These are phyloP conservation scores for Drosophila pseudotalamancana DNA, from an alignment of 2,888 invertebrate species.

Conservation along the genomic window DNA sequence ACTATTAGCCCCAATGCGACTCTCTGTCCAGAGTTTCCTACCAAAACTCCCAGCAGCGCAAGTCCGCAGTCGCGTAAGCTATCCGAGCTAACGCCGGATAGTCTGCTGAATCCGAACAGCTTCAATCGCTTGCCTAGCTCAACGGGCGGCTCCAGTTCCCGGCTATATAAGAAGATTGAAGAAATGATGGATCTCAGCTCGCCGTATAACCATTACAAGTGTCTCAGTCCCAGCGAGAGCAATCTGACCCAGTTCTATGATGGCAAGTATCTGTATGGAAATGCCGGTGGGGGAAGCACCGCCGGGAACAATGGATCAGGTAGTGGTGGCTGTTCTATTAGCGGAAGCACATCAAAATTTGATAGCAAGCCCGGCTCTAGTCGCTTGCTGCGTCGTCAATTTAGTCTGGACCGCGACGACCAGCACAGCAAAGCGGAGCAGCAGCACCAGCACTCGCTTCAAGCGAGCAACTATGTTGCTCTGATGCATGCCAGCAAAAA, in stretches of 20 bases:
- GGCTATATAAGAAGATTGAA: constrained; percentile 84
- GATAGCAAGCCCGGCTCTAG: constrained; percentile 84
- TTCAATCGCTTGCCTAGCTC: constrained; percentile 83
- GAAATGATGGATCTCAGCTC: constrained; percentile 88
- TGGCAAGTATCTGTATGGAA: constrained; percentile 82
- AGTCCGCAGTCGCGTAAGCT: constrained; percentile 82
- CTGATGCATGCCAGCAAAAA: constrained; percentile 65
- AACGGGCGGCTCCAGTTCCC: constrained; percentile 82
- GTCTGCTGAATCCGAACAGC: constrained; percentile 82
- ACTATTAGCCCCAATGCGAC: constrained; percentile 82
- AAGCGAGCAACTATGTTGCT: constrained; percentile 62
- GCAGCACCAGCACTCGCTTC: constrained; percentile 74
- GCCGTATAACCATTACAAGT: constrained; percentile 91
- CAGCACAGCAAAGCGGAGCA: constrained; percentile 79
- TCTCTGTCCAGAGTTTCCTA: constrained; percentile 81
- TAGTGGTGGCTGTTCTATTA: constrained; percentile 59
- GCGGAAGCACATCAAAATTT: constrained; percentile 65
- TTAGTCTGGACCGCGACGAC: constrained; percentile 89
- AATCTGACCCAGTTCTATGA: constrained; percentile 83
- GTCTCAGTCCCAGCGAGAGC: constrained; percentile 88
- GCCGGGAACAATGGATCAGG: constrained; percentile 66
- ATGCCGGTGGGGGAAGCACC: constrained; percentile 25
- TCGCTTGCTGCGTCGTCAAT: constrained; percentile 87
- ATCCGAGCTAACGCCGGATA: constrained; percentile 83
- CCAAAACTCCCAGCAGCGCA: constrained; percentile 77